Evolutionary conservation across 2,797 vertebrate genomes (phyloP), one percentile per base, ranked within the genome.

Genomic region (Cuniculus paca): DNA sequence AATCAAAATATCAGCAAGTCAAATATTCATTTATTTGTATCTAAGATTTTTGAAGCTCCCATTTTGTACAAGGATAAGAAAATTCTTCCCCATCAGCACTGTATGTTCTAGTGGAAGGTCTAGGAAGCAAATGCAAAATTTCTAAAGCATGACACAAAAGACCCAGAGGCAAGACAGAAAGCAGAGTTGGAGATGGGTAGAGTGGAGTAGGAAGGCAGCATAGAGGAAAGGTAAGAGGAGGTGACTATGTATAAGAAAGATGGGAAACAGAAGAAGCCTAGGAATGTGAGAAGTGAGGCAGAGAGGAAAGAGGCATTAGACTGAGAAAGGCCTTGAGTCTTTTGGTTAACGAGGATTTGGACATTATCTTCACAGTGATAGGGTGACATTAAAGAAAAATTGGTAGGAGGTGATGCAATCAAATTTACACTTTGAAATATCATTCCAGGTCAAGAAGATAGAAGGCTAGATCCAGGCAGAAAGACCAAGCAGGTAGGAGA

Each of bases 11-110:
- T 34, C 54, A 75, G 45, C 60, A 81, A 80, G 1, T 93, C 45
- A 84, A 72, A 88, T 48, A 4, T 50, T 85, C n/a, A 58, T 16
- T 92, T 58, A 82, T 31, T 54, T 81, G 72, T 48, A 26, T 75
- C 26, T 75, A 31, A 28, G 52, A 80, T 60, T 81, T 90, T 77
- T 88, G 42, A 88, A 92, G 14, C 80, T 88, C 34, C 74, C 75
- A 63, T 50, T 95, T 80, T 91, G 36, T 56, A 4, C 65, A 95
- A 90, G 26, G 3, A 45, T 50, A 88, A 90, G 14, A 84, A 83
- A 92, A 56, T 56, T n/a, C 26, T 22, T 80, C 34, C 2, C 19
- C 2, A 36, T 36, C 5, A 81, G 78, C 42, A 45, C 22, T 95
- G 16, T 74, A 13, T 8, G 14, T 13, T 92, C 36, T 75, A 45